Evolutionary conservation across 2,797 vertebrate genomes (phyloP).

Genomic region (Onychomys arenicola): DNA sequence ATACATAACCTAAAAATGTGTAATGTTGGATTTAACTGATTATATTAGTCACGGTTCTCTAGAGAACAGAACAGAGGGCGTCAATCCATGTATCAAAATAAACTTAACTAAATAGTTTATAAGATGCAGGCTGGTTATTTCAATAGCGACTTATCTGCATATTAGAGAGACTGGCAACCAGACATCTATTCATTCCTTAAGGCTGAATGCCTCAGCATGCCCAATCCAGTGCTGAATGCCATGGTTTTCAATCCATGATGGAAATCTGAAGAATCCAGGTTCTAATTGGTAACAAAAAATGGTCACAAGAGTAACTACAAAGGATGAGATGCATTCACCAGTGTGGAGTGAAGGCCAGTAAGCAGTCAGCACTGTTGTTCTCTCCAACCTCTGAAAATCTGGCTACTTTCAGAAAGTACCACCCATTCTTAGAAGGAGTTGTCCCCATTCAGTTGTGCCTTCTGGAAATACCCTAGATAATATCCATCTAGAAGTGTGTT

Average conservation of each 20-base stretch:
- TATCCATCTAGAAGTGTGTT: rapidly evolving
- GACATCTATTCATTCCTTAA: no score
- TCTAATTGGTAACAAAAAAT: not conserved
- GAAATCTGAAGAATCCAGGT: not conserved
- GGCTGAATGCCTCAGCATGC: not conserved
- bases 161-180: no score
- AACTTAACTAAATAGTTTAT: not conserved
- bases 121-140: not conserved
- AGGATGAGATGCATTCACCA: not conserved
- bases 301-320: not conserved
- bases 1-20: not conserved
- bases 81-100: not conserved
- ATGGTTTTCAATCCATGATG: not conserved
- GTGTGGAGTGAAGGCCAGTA: not conserved
- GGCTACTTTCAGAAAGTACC: not conserved
- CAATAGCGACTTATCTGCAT: no score
- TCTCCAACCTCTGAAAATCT: not conserved
- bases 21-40: not conserved
- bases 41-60: not conserved
- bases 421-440: not conserved
- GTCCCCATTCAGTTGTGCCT: not conserved
- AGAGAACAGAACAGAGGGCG: not conserved
- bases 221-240: not conserved
- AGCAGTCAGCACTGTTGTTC: not conserved
- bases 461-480: not conserved